These are phyloP conservation scores for Menidia menidia DNA, from an alignment of 2,797 vertebrate genomes.

Conservation along the genomic window DNA sequence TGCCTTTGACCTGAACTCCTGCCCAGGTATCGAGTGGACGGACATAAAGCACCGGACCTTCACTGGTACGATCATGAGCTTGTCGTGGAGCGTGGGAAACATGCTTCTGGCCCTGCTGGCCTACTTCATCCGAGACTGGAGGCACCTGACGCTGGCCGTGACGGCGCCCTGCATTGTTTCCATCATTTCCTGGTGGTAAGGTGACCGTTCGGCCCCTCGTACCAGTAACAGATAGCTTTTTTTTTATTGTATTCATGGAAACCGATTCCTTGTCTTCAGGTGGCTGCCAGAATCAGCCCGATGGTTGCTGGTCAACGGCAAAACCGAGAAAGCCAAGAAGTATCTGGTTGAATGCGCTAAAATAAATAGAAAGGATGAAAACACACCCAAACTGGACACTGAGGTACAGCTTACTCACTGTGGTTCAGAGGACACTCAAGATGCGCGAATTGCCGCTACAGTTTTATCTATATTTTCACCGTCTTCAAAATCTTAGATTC, in stretches of 20 bases:
- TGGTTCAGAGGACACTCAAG: too few relatives aligned
- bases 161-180: slow-evolving; percentile 82
- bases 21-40: slow-evolving; percentile 88
- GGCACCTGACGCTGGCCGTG: slow-evolving; percentile 82
- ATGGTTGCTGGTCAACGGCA: slow-evolving; percentile 88
- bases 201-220: not conserved
- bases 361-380: slow-evolving; percentile 75
- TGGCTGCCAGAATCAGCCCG: slow-evolving; percentile 91
- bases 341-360: slow-evolving; percentile 84
- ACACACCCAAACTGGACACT: slow-evolving; percentile 59
- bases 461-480: too few relatives aligned
- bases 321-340: slow-evolving; percentile 77
- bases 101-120: slow-evolving; percentile 86
- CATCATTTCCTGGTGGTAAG: slow-evolving; percentile 86
- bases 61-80: slow-evolving; percentile 79
- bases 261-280: slow-evolving; percentile 65
- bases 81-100: slow-evolving; percentile 86
- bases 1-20: not conserved
- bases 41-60: slow-evolving; percentile 85
- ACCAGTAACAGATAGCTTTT: not conserved
- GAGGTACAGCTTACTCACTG: slow-evolving; percentile 71
- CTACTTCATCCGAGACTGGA: slow-evolving; percentile 87
- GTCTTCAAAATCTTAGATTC: too few relatives aligned
- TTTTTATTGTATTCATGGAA: not conserved
- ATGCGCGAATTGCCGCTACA: too few relatives aligned